Evolutionary conservation across 2,888 invertebrate species (phyloP).

Genomic region (Nemotelus pantherinus): DNA sequence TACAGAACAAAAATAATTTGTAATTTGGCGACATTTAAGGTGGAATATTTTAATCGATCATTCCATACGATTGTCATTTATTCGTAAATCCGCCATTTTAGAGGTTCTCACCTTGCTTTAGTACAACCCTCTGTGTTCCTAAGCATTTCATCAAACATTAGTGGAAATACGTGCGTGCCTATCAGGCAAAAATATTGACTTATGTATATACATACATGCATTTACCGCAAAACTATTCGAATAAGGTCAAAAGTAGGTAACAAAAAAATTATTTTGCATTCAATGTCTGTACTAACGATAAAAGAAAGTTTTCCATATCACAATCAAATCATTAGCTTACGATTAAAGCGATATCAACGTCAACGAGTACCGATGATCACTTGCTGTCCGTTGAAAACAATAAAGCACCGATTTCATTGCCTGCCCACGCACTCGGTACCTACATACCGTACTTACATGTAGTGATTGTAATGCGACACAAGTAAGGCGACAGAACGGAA

Average conservation of each 20-base stretch:
- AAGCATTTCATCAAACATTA: too few relatives aligned
- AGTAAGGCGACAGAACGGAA: too few relatives aligned
- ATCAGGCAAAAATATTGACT: too few relatives aligned
- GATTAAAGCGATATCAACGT: slow-evolving; percentile 15
- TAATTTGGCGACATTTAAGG: too few relatives aligned
- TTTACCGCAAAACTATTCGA: background rate
- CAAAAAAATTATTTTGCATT: slow-evolving; percentile 12
- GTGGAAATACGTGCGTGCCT: too few relatives aligned
- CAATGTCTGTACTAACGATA: background rate
- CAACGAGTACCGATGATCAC: slow-evolving; percentile 4
- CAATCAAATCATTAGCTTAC: slow-evolving; percentile 10
- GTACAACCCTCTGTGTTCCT: too few relatives aligned
- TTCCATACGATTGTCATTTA: too few relatives aligned
- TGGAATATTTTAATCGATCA: too few relatives aligned
- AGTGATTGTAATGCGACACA: slow-evolving; percentile 4
- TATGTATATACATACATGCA: too few relatives aligned
- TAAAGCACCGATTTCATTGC: slow-evolving; percentile 7
- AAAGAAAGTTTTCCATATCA: slow-evolving; percentile 40
- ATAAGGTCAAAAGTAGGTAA: slow-evolving; percentile 33
- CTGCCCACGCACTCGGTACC: background rate
- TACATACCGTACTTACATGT: background rate
- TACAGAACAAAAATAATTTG: too few relatives aligned
- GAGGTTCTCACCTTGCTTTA: too few relatives aligned
- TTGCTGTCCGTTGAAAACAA: slow-evolving; percentile 1
- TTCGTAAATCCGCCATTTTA: too few relatives aligned